phyloP scores from a whole-genome alignment of 1,140 invertebrate genomes.

The Polyergus mexicanus region DNA sequence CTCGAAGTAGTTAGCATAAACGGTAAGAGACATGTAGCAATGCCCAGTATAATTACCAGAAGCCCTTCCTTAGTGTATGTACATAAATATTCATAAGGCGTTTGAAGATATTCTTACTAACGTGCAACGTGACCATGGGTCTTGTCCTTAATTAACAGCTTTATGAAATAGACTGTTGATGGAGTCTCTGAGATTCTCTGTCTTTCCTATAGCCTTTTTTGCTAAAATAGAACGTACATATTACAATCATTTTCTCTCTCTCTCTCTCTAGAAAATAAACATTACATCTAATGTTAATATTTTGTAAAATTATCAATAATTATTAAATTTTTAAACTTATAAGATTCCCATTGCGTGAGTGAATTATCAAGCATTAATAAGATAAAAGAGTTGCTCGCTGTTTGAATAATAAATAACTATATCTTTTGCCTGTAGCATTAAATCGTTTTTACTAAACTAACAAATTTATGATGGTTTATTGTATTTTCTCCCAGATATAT shows the following conservation, averaged over 20 bases:
- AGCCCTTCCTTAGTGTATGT: background rate
- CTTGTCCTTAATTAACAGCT: constrained; percentile 73
- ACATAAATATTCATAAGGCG: constrained; percentile 73
- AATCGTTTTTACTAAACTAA: background rate
- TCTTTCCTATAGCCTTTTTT: constrained; percentile 19
- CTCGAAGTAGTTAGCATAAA: constrained; percentile 42
- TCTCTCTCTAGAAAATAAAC: background rate
- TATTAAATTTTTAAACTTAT: background rate
- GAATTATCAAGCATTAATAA: background rate
- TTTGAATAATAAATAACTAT: background rate
- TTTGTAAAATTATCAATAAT: background rate
- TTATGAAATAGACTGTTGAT: constrained; percentile 66
- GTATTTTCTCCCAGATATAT: background rate
- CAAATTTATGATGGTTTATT: background rate
- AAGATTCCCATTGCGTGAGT: no score
- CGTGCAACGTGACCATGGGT: constrained; percentile 61
- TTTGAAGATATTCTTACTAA: constrained; percentile 71
- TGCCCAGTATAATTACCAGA: constrained; percentile 66
- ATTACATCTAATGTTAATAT: background rate
- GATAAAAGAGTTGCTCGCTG: background rate
- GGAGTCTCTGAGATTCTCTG: constrained; percentile 47
- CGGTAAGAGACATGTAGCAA: constrained; percentile 44
- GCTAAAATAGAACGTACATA: background rate
- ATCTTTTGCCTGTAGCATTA: background rate
- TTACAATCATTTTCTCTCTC: background rate